A percentile compares a stretch with the other conserved stretches of the same genome.
phyloP scores from a whole-genome alignment of 2,797 vertebrate genomes.

The Danio tinwini region DNA sequence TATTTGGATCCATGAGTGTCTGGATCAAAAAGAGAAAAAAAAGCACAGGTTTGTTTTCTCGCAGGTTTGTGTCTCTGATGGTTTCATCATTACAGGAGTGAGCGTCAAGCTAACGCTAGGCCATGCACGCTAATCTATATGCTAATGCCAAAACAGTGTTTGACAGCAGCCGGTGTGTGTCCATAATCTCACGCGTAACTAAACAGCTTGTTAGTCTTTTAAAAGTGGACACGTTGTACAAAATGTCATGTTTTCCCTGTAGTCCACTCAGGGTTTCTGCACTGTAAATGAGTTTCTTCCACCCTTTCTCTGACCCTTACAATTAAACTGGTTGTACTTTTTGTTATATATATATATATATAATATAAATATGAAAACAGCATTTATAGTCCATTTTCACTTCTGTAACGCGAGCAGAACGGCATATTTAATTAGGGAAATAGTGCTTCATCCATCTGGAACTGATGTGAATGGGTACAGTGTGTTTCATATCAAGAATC shows the following conservation, averaged over 20 bases:
- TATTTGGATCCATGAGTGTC: constrained; percentile 25
- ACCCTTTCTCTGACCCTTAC: background rate
- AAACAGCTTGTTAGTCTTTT: constrained; percentile 3
- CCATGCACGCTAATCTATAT: constrained; percentile 52
- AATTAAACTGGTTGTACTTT: background rate
- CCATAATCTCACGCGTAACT: constrained; percentile 25
- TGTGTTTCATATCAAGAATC: background rate
- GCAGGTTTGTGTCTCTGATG: constrained; percentile 5
- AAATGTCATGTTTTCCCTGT: background rate
- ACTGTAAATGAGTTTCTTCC: background rate
- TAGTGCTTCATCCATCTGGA: background rate
- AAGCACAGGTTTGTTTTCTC: constrained; percentile 3
- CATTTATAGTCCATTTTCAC: background rate
- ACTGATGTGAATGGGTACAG: background rate
- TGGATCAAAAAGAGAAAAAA: constrained; percentile 32
- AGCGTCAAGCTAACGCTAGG: background rate
- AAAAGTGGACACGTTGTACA: background rate
- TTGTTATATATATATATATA: too few relatives aligned
- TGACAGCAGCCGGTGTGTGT: constrained; percentile 22
- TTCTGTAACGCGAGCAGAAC: background rate
- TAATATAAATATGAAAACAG: background rate
- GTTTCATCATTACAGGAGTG: constrained; percentile 14
- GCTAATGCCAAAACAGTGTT: constrained; percentile 49
- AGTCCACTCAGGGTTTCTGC: background rate
- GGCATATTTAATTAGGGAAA: background rate